Conservation (phyloP, 2,797 vertebrate genomes). For the Rhyacichthys aspro region DNA sequence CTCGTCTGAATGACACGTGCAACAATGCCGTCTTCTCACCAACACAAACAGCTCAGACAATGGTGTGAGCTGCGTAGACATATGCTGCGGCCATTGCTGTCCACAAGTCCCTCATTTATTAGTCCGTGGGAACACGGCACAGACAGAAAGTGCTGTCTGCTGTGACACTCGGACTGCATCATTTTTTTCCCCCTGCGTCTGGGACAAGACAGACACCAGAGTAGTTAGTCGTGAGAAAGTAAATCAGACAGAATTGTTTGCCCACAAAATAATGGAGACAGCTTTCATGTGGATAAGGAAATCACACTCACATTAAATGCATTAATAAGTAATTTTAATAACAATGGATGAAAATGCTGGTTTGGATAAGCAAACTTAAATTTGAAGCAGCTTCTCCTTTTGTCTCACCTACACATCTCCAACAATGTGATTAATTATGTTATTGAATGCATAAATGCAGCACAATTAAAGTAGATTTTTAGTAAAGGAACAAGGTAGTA, state of each 20-base stretch:
- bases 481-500: not conserved
- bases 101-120: conserved; percentile 53
- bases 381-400: too few relatives aligned
- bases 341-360: not conserved
- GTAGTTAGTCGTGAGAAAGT: conserved; percentile 39
- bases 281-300: conserved; percentile 9
- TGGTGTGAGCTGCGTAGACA: conserved; percentile 65
- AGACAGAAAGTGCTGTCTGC: conserved; percentile 64
- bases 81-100: conserved; percentile 69
- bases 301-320: conserved; percentile 2
- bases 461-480: not conserved
- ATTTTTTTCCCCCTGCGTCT: conserved; percentile 46
- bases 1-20: conserved; percentile 68
- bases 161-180: conserved; percentile 46
- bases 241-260: conserved; percentile 41
- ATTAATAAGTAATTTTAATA: conserved; percentile 4
- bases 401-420: not conserved
- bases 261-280: conserved; percentile 5
- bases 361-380: conserved; percentile 5
- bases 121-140: conserved; percentile 70
- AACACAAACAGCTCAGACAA: conserved; percentile 72
- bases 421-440: too few relatives aligned
- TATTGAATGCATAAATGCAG: not conserved
- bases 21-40: conserved; percentile 66
- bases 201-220: conserved; percentile 43